Evolutionary conservation across 2,113 vertebrate genomes (phyloP), one percentile per base, ranked within the genome.

Genomic region (Octodon degus): DNA sequence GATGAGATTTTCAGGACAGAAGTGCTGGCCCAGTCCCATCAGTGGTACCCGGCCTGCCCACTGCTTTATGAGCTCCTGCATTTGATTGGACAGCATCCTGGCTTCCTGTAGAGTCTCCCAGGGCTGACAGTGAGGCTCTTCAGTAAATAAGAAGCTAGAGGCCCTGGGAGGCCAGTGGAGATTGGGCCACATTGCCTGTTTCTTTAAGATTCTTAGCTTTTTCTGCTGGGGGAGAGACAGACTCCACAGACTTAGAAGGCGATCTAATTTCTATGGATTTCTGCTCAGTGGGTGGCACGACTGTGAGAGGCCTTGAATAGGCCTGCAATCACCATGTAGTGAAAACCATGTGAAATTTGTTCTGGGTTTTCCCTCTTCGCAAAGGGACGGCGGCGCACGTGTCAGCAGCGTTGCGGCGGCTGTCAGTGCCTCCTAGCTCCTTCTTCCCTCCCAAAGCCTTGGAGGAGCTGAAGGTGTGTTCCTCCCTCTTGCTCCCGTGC

Each of bases 311-410:
- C 95, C 91, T 60, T 85, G 90, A 94, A 85, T 27, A 92, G 96
- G 67, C 58, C 87, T 96, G 96, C 95, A 90, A 83, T 98, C 92
- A 84, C 90, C 8, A 17, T 74, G 95, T 34, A 79, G 96, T 86
- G 85, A 91, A 95, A 97, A 96, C 96, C 96, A 92, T 37, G 85
- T 92, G 91, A 95, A 95, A 95, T 97, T 96, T 92, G 96, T 92
- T 95, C 97, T 92, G 97, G 94, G 90, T 89, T 97, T 97, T 96
- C 92, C 92, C 90, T 77, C 90, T 90, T 93, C 90, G 88, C 86
- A n/a, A 83, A 93, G 96, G 96, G 97, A 90, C 96, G 93, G 96
- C 95, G 76, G 96, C 93, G 76, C 93, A 7, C 55, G 43, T 13
- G 1, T 81, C 2, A 0, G 74, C 94, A 50, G 89, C 5, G 22